Evolutionary conservation across 2,888 invertebrate species (phyloP).

Genomic region (Chesias legatella): DNA sequence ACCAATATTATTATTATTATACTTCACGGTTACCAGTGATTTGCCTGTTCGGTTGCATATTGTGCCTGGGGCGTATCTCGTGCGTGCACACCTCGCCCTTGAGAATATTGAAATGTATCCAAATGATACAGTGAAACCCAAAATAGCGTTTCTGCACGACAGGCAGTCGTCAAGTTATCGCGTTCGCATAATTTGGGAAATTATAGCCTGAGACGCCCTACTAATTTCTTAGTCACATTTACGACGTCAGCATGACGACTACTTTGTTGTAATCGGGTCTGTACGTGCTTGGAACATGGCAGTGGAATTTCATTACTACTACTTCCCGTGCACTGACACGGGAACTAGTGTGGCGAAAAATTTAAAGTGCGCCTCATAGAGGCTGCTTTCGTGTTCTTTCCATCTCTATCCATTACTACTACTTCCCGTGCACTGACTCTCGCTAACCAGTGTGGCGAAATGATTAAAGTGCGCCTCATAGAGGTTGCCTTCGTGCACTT

Average conservation of each 20-base stretch:
- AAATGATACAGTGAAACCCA: slow-evolving; percentile 9
- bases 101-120: slow-evolving; percentile 24
- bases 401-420: too few relatives aligned
- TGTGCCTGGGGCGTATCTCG: slow-evolving; percentile 13
- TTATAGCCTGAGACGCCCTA: slow-evolving; percentile 20
- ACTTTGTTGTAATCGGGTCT: slow-evolving; percentile 19
- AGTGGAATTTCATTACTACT: slow-evolving; percentile 2
- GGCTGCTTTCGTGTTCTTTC: too few relatives aligned
- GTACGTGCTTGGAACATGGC: slow-evolving; percentile 13
- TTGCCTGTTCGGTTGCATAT: slow-evolving; percentile 18
- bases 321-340: too few relatives aligned
- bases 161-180: slow-evolving; percentile 16
- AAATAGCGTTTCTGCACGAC: slow-evolving; percentile 27
- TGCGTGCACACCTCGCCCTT: slow-evolving; percentile 26
- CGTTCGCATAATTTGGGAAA: slow-evolving; percentile 29
- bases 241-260: slow-evolving; percentile 23
- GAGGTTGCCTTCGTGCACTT: too few relatives aligned
- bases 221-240: slow-evolving; percentile 22
- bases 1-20: too few relatives aligned
- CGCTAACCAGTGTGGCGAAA: too few relatives aligned
- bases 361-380: too few relatives aligned
- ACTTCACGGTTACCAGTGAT: slow-evolving; percentile 22
- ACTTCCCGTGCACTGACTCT: too few relatives aligned
- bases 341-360: too few relatives aligned
- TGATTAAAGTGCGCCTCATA: too few relatives aligned